Conservation (phyloP, 2,888 invertebrate species). For the Helobdella robusta region DNA sequence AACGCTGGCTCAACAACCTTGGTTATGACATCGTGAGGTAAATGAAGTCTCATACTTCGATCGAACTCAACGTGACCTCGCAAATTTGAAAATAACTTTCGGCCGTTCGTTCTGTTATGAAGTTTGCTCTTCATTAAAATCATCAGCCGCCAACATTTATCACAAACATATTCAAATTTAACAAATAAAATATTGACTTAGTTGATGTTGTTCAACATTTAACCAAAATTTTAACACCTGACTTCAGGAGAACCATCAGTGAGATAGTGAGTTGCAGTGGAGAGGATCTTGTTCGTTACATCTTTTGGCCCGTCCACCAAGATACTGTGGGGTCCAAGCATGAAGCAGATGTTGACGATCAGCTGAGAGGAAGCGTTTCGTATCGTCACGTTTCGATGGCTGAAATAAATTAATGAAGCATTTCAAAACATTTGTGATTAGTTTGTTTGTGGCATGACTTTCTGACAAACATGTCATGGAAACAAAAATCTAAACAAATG, state of each 20-base stretch:
- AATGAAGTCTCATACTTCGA: background rate
- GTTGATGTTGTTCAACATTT: no score
- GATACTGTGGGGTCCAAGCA: conserved; percentile 64
- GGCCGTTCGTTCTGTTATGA: conserved; percentile 22
- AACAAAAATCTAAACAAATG: no score
- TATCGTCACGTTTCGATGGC: conserved; percentile 77
- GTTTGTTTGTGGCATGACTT: no score
- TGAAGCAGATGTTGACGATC: conserved; percentile 61
- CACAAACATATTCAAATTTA: no score
- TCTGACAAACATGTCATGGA: no score
- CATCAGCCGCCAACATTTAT: no score
- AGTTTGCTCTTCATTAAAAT: no score
- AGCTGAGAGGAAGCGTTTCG: conserved; percentile 73
- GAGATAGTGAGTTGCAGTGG: conserved; percentile 70
- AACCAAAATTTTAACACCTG: conserved; percentile 54
- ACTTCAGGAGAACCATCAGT: conserved; percentile 79
- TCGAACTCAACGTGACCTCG: conserved; percentile 12
- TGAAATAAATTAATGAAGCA: no score
- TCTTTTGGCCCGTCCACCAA: conserved; percentile 64
- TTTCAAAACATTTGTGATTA: no score
- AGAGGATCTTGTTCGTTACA: conserved; percentile 66
- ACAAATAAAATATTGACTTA: no score
- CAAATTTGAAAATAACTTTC: conserved; percentile 8
- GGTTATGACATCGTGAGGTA: conserved; percentile 11
- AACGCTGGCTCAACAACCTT: conserved; percentile 9